phyloP scores from a whole-genome alignment of 2,797 vertebrate genomes.

The Uromys caudimaculatus region DNA sequence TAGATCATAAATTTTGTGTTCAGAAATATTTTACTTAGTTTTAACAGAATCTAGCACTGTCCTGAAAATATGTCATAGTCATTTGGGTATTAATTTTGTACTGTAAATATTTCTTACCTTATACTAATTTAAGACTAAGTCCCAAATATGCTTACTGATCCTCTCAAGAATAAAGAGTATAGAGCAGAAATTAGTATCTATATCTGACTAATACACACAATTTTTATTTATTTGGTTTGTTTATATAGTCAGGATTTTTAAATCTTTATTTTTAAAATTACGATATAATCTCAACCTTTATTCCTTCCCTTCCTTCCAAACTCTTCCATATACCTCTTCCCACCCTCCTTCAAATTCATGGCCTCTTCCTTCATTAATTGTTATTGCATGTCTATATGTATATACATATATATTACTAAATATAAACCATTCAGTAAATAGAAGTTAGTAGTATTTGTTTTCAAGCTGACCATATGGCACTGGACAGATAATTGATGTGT shows the following conservation, averaged over 20 bases:
- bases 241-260: not conserved
- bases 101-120: constrained; percentile 13
- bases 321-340: not conserved
- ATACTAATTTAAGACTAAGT: not conserved
- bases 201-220: not conserved
- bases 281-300: not conserved
- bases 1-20: not conserved
- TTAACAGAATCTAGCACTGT: not conserved
- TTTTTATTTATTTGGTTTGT: not conserved
- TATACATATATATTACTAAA: not conserved
- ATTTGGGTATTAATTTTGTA: constrained; percentile 9
- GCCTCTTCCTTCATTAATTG: not conserved
- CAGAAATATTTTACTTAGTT: not conserved
- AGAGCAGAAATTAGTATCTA: not conserved
- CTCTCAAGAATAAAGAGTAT: not conserved
- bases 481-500: too few species aligned
- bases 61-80: not conserved
- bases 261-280: not conserved
- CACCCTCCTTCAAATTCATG: not conserved
- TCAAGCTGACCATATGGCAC: not conserved
- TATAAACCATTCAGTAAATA: not conserved
- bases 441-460: not conserved
- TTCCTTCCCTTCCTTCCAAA: not conserved
- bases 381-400: not conserved
- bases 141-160: not conserved